Conservation (phyloP, 2,113 vertebrate genomes). For the Athene noctua region DNA sequence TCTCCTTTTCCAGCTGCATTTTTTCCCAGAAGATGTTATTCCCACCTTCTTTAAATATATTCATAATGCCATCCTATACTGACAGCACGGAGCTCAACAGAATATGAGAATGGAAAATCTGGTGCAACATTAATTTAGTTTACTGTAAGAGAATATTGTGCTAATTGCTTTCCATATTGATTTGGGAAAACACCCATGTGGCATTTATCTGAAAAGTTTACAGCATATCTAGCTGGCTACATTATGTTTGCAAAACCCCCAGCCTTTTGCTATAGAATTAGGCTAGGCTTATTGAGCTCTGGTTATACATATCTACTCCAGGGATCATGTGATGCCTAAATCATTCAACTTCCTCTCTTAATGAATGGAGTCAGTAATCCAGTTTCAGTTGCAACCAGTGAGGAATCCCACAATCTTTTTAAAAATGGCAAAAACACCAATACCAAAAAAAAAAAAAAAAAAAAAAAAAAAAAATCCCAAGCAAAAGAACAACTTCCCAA, state of each 20-base stretch:
- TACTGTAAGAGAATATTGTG: background rate
- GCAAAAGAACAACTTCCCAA: background rate
- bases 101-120: background rate
- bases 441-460: background rate
- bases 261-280: background rate
- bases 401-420: background rate
- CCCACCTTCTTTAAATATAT: background rate
- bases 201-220: background rate
- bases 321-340: background rate
- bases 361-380: background rate
- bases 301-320: background rate
- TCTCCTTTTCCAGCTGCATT: background rate
- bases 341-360: background rate
- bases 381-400: background rate
- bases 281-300: background rate
- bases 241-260: background rate
- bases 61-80: background rate
- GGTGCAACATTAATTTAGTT: background rate
- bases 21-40: background rate
- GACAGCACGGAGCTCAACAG: background rate
- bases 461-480: background rate
- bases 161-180: background rate
- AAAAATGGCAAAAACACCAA: background rate
- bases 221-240: background rate
- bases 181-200: background rate